Percentiles rank a stretch among this genome's conserved stretches.
These are phyloP conservation scores for Anastrepha obliqua DNA, from an alignment of 1,140 invertebrate genomes.

Conservation along the genomic window DNA sequence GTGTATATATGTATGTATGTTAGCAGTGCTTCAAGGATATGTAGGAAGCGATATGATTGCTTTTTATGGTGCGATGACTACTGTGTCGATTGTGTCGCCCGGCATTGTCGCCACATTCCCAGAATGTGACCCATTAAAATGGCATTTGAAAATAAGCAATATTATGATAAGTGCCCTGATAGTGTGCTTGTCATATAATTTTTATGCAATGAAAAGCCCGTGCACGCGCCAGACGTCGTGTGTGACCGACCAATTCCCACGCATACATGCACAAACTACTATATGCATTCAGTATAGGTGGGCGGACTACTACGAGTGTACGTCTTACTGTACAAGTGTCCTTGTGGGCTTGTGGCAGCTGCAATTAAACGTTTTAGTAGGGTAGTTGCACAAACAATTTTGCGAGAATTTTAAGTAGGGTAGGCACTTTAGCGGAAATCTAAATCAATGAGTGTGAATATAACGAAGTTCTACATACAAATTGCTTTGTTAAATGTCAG, in stretches of 20 bases:
- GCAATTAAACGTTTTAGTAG: slow-evolving; percentile 34
- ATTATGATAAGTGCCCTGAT: slow-evolving; percentile 47
- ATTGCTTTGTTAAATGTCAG: background rate
- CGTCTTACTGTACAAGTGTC: background rate
- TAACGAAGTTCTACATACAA: background rate
- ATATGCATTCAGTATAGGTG: background rate
- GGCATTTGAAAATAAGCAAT: slow-evolving; percentile 42
- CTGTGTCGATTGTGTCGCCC: slow-evolving; percentile 3
- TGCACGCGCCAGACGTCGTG: slow-evolving; percentile 14
- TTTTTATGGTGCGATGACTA: background rate
- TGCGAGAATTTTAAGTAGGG: background rate
- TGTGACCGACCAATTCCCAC: background rate
- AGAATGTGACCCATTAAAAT: slow-evolving; percentile 51
- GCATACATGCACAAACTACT: background rate
- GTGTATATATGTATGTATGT: background rate
- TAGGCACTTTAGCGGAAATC: background rate
- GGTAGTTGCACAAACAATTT: slow-evolving; percentile 20
- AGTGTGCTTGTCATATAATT: slow-evolving; percentile 44
- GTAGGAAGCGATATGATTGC: background rate
- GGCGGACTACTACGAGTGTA: too few species aligned
- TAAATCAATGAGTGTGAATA: background rate
- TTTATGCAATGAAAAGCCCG: slow-evolving; percentile 38
- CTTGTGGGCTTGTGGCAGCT: background rate
- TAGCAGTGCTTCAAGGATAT: background rate
- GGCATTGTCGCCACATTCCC: background rate